Evolutionary conservation across 2,113 vertebrate species (phyloP), one percentile per base, ranked within the genome.

Genomic region (Sylvia atricapilla): DNA sequence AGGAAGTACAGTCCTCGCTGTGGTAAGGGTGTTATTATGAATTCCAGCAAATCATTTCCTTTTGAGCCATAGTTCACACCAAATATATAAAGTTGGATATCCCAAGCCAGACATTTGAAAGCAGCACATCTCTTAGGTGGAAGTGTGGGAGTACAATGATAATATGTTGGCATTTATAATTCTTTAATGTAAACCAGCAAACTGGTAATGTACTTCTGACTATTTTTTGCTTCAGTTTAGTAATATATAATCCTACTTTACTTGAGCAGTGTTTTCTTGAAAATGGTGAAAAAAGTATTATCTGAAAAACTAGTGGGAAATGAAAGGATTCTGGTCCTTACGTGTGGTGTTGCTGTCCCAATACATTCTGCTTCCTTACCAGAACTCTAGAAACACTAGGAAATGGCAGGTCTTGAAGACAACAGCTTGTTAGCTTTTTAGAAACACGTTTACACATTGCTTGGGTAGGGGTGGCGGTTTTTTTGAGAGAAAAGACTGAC

Each of bases 371-470:
- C 85, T 97, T 97, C 80, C 86, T 96, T 90, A 73, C 70, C 93
- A 94, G 87, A 96, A 37, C 75, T 95, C 89, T 85, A 95, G 89
- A 93, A 96, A 94, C 49, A 47, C 56, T 95, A 96, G 93, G 93
- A 95, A 97, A 95, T 87, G 75, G 7, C 63, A 84, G 94, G 84
- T 33, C 94, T 94, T 89, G 68, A 93, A 94, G 88, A 85, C 93
- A 97, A 53, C 84, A 97, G 78, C 93, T 96, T 95, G 76, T 95
- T 97, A 78, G 84, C 64, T 96, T 97, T 97, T 93, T 96, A 92
- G 94, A 97, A 97, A 89, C 52, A 92, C 30, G 15, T 94, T 97
- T 88, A 85, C 28, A 82, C 84, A 79, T 43, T 17, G 1, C 25
- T 46, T 17, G 10, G 28, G 15, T 62, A 33, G 22, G 8, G 1